These are phyloP conservation scores for Hemitrygon akajei DNA, from an alignment of 2,797 vertebrate genomes.

Conservation along the genomic window DNA sequence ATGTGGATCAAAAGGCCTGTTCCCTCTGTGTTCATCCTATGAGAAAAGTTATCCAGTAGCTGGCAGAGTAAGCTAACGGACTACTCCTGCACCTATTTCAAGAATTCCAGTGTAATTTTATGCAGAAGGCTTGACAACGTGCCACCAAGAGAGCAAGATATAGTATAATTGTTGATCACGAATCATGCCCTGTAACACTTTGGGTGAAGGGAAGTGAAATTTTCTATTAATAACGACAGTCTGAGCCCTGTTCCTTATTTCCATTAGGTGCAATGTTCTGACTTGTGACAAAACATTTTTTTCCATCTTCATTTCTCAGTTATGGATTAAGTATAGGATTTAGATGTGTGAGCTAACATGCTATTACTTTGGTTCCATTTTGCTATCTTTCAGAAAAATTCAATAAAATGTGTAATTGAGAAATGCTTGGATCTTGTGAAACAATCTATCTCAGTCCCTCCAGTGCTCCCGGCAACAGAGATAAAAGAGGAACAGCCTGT, in stretches of 20 bases:
- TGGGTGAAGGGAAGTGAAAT: background rate
- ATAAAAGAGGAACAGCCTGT: background rate
- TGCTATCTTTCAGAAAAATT: background rate
- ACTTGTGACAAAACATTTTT: background rate
- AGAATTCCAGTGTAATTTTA: too few relatives aligned
- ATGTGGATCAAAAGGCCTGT: too few relatives aligned
- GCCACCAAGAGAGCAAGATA: too few relatives aligned
- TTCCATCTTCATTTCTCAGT: too few relatives aligned
- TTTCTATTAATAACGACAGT: background rate
- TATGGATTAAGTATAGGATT: background rate
- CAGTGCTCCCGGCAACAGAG: background rate
- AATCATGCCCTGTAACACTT: background rate
- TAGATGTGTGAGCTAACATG: background rate
- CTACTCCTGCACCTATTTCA: too few relatives aligned
- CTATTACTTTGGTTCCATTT: background rate
- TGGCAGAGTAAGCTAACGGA: too few relatives aligned
- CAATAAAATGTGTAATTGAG: background rate
- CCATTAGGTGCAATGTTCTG: background rate
- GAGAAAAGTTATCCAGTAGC: too few relatives aligned
- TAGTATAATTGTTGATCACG: background rate
- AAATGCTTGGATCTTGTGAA: background rate
- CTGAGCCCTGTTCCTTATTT: background rate
- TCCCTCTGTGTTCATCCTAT: too few relatives aligned
- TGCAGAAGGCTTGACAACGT: background rate
- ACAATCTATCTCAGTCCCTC: background rate